Conservation (phyloP, 2,797 vertebrate genomes). For the Silurus lanzhouensis region DNA sequence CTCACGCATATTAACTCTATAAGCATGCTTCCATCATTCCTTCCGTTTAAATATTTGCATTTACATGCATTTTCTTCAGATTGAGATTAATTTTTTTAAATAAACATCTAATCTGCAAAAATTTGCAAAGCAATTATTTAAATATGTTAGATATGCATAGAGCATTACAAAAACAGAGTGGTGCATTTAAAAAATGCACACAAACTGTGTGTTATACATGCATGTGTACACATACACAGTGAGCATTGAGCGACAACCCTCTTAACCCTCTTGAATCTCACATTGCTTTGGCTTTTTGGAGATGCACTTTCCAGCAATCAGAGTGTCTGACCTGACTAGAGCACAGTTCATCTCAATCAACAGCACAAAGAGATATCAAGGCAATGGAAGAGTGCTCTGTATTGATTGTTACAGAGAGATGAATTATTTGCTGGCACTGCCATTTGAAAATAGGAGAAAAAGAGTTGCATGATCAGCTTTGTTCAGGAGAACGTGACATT, state of each 20-base stretch:
- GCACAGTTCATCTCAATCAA: conserved; percentile 74
- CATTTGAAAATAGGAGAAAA: conserved; percentile 65
- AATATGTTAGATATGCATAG: conserved; percentile 83
- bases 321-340: conserved; percentile 56
- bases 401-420: conserved; percentile 73
- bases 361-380: conserved; percentile 57
- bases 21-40: conserved; percentile 69
- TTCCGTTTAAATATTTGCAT: conserved; percentile 66
- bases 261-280: neutral
- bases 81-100: conserved; percentile 57
- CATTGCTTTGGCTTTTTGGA: conserved; percentile 49
- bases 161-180: conserved; percentile 55
- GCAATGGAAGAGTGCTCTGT: conserved; percentile 50
- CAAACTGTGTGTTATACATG: conserved; percentile 58
- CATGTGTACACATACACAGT: conserved; percentile 46
- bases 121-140: conserved; percentile 77
- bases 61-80: conserved; percentile 73
- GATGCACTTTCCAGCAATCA: conserved; percentile 63
- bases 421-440: conserved; percentile 70
- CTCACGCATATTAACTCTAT: conserved; percentile 76
- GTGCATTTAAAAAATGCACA: conserved; percentile 63
- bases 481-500: conserved; percentile 53
- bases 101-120: conserved; percentile 70
- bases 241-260: conserved; percentile 29
- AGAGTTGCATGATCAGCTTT: conserved; percentile 71